Evolutionary conservation across 2,888 invertebrate species (phyloP).

Genomic region (Dendrolimus houi): DNA sequence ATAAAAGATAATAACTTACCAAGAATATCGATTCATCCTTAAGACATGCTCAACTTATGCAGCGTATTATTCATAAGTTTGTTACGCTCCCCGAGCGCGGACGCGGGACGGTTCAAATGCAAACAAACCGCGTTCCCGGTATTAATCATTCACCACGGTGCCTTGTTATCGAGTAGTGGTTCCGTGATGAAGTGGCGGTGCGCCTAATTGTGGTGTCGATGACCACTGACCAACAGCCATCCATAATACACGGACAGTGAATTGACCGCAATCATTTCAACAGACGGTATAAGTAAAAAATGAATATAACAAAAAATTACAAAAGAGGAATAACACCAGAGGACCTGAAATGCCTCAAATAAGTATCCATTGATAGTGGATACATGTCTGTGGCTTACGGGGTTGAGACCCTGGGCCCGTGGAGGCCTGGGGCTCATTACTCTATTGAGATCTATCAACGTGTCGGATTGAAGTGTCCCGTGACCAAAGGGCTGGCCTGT

Average conservation of each 20-base stretch:
- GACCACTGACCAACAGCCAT: conserved; percentile 37
- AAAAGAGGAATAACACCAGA: no score
- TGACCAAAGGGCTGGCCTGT: no score
- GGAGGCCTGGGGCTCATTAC: no score
- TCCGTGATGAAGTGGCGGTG: conserved; percentile 60
- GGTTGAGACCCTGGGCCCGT: no score
- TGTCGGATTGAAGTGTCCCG: no score
- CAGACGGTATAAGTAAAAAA: no score
- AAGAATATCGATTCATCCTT: conserved; percentile 52
- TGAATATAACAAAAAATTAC: no score
- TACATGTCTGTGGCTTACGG: no score
- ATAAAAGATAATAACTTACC: conserved; percentile 9
- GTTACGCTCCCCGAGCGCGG: conserved; percentile 34
- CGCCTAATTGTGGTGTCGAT: conserved; percentile 55
- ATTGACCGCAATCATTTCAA: no score
- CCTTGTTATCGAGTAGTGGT: conserved; percentile 58
- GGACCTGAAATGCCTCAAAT: no score
- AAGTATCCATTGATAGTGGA: no score
- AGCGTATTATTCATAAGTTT: conserved; percentile 66
- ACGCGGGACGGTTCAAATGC: conserved; percentile 46
- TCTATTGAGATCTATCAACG: no score
- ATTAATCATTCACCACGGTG: conserved; percentile 62
- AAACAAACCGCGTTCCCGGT: conserved; percentile 59
- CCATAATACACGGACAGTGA: conserved; percentile 30
- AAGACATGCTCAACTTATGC: conserved; percentile 42